phyloP scores from a whole-genome alignment of 2,113 vertebrate species.

The Herpailurus yagouaroundi region DNA sequence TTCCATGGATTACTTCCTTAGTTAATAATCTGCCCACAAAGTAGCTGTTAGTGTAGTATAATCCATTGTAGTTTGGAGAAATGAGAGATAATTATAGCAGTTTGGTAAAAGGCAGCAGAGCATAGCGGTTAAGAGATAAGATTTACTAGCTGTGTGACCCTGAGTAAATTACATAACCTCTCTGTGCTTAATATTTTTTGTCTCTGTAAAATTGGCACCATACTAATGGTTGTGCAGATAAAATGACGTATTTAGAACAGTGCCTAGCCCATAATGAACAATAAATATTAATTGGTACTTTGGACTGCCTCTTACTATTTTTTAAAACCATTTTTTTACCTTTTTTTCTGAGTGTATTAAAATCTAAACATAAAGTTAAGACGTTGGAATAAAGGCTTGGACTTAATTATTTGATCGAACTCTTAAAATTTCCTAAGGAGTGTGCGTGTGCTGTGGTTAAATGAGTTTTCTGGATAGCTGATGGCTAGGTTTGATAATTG shows the following conservation, averaged over 20 bases:
- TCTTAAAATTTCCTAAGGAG: neutral
- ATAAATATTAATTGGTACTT: conserved; percentile 19
- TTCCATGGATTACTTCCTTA: neutral
- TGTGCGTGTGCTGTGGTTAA: neutral
- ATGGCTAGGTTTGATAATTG: conserved; percentile 34
- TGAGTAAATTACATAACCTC: neutral
- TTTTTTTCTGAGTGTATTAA: neutral
- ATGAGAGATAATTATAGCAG: neutral
- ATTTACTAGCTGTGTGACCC: neutral
- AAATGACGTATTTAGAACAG: neutral
- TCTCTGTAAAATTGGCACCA: neutral
- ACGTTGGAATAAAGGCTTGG: neutral
- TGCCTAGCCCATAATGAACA: neutral
- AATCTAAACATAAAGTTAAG: neutral
- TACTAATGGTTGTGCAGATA: neutral
- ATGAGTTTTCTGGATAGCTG: conserved; percentile 18
- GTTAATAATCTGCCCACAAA: neutral
- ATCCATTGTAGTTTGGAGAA: neutral
- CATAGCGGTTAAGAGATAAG: neutral
- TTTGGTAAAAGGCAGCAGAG: neutral
- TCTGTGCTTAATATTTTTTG: neutral
- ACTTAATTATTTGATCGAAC: neutral
- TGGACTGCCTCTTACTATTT: neutral
- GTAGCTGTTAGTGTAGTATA: neutral
- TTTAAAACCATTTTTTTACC: neutral